Conservation (phyloP, 1,140 invertebrate genomes). For the Drosophila busckii region DNA sequence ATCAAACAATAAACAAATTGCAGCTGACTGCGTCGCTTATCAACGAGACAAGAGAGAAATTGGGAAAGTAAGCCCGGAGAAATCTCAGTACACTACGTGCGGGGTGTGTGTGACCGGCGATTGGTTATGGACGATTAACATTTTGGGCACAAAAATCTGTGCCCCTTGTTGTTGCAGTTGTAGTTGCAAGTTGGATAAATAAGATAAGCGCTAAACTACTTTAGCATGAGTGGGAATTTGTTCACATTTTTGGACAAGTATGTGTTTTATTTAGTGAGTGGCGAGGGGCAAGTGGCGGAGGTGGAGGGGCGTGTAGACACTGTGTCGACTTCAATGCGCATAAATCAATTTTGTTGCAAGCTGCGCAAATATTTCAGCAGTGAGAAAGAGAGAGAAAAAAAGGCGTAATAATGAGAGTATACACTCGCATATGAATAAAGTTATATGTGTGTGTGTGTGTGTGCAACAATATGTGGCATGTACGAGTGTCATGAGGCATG, state of each 20-base stretch:
- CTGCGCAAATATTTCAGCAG: conserved; percentile 13
- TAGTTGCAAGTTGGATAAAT: not conserved
- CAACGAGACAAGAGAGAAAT: conserved; percentile 2
- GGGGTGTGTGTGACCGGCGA: conserved; percentile 36
- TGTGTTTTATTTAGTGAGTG: too few species aligned
- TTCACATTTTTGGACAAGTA: too few species aligned
- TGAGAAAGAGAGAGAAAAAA: too few species aligned
- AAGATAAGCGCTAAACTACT: conserved; percentile 9
- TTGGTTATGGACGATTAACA: conserved; percentile 69
- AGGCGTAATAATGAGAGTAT: conserved; percentile 16
- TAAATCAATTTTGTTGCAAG: conserved; percentile 64
- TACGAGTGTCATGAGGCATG: not conserved
- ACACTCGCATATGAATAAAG: not conserved
- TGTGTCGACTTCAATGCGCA: conserved; percentile 35
- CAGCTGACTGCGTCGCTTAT: conserved; percentile 37
- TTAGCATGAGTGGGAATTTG: conserved; percentile 26
- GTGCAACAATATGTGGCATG: not conserved
- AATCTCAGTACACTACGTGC: conserved; percentile 34
- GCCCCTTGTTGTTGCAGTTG: conserved; percentile 32
- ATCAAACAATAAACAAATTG: conserved; percentile 12
- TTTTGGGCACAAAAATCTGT: conserved; percentile 65
- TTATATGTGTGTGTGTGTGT: not conserved
- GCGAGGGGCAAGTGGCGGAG: not conserved
- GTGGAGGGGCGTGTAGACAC: not conserved
- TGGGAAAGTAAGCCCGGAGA: not conserved